phyloP scores from a whole-genome alignment of 2,888 invertebrate genomes.

The Drosophila diplacantha region DNA sequence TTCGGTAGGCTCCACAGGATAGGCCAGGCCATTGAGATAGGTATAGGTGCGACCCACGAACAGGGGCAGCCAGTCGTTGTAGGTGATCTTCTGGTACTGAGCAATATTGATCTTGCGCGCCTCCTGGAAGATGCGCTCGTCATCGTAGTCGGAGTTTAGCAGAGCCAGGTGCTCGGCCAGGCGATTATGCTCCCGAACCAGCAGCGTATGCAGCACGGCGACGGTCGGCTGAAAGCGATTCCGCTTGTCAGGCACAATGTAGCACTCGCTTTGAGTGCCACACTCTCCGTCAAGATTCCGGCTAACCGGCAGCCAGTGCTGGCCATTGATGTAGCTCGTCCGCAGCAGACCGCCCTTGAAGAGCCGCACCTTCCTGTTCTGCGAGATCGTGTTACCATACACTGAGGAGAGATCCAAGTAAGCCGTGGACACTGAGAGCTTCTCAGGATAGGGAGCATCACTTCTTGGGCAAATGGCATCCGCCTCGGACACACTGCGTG shows the following conservation, averaged over 20 bases:
- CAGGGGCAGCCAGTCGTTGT: conserved; percentile 79
- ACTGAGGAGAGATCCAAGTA: conserved; percentile 86
- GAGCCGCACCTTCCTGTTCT: conserved; percentile 82
- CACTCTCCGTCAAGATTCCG: conserved; percentile 80
- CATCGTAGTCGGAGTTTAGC: conserved; percentile 79
- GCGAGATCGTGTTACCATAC: conserved; percentile 84
- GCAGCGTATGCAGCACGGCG: conserved; percentile 76
- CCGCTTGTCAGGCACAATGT: conserved; percentile 81
- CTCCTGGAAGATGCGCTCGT: conserved; percentile 78
- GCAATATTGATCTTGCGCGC: conserved; percentile 78
- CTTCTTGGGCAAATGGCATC: conserved; percentile 81
- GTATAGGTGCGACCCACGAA: conserved; percentile 72
- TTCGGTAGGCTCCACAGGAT: conserved; percentile 56
- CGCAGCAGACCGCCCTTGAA: conserved; percentile 82
- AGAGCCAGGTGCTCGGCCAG: conserved; percentile 74
- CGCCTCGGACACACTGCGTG: conserved; percentile 82
- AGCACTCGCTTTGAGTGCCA: conserved; percentile 82
- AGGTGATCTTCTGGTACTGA: conserved; percentile 78
- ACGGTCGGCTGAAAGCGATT: conserved; percentile 76
- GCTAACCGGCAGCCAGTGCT: conserved; percentile 84
- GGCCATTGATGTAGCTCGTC: conserved; percentile 80
- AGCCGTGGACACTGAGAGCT: conserved; percentile 78
- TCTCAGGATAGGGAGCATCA: conserved; percentile 79
- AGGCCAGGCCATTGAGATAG: conserved; percentile 62
- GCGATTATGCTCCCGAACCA: conserved; percentile 79